Percentiles rank a stretch among this genome's conserved stretches.
phyloP scores from a whole-genome alignment of 2,888 invertebrate species.

The Watsonalla binaria region DNA sequence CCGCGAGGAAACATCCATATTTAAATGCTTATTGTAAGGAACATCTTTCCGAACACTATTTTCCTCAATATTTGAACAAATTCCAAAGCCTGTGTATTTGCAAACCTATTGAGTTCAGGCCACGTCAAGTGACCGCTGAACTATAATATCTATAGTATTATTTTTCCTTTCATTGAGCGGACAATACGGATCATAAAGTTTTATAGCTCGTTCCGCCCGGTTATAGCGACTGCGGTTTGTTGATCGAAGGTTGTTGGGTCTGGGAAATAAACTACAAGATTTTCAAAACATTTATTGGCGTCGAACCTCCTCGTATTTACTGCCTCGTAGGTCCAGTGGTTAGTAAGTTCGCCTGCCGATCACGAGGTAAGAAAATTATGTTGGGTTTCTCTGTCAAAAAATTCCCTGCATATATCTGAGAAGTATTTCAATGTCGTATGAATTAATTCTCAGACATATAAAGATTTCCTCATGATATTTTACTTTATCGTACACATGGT shows the following conservation, averaged over 20 bases:
- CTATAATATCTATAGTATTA: constrained; percentile 40
- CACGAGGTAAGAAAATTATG: too few species aligned
- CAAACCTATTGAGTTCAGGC: neutral
- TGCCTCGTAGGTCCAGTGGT: too few species aligned
- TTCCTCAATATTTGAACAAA: neutral
- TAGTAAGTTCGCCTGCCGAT: too few species aligned
- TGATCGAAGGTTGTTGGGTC: constrained; percentile 1
- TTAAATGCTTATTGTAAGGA: neutral
- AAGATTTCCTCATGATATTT: too few species aligned
- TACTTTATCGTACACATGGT: too few species aligned
- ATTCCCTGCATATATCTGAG: too few species aligned
- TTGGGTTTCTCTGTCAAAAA: too few species aligned
- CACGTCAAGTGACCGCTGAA: constrained; percentile 6
- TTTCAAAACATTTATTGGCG: too few species aligned
- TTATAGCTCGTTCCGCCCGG: constrained; percentile 33
- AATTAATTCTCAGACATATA: too few species aligned
- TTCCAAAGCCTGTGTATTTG: neutral
- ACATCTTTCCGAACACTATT: neutral
- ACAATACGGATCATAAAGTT: constrained; percentile 61
- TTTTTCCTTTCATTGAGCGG: constrained; percentile 52
- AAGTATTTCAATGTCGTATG: too few species aligned
- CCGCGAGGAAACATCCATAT: too few species aligned
- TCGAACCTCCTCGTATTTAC: too few species aligned
- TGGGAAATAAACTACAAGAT: constrained; percentile 1
- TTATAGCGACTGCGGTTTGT: constrained; percentile 4